These are phyloP conservation scores for Sylvicapra grimmia DNA, from an alignment of 2,113 vertebrate genomes.

Conservation along the genomic window DNA sequence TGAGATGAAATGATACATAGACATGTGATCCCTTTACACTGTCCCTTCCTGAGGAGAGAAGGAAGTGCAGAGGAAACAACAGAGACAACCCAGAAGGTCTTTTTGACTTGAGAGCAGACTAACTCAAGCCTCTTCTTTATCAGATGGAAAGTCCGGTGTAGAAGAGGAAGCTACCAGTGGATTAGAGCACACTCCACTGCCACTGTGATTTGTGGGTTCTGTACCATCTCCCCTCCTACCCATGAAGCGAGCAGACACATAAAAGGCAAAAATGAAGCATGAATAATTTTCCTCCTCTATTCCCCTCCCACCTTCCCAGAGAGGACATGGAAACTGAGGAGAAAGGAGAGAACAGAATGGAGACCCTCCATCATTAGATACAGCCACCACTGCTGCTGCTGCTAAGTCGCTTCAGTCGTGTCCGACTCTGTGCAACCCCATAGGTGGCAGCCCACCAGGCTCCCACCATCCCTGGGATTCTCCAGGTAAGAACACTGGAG, in stretches of 20 bases:
- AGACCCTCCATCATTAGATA: background rate
- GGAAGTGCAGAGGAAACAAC: too few species aligned
- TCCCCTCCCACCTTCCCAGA: background rate
- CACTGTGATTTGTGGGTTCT: background rate
- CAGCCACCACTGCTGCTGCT: too few species aligned
- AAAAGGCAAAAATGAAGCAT: background rate
- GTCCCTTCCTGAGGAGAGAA: background rate
- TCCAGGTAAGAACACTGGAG: too few species aligned
- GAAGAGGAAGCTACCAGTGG: background rate
- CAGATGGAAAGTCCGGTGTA: background rate
- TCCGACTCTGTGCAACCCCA: too few species aligned
- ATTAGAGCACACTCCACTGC: fast-evolving
- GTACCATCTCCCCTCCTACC: background rate
- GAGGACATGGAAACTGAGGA: background rate
- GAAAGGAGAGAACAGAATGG: background rate
- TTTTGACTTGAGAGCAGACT: background rate
- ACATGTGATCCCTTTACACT: background rate
- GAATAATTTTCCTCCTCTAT: background rate
- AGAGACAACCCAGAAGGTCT: background rate
- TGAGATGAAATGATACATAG: background rate
- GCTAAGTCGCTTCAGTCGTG: too few species aligned
- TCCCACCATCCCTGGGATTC: too few species aligned
- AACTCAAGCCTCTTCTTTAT: background rate
- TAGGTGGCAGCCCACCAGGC: too few species aligned
- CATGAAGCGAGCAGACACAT: background rate